A percentile compares a stretch with the other conserved stretches of the same genome.
Evolutionary conservation across 2,113 vertebrate genomes (phyloP).

Genomic region (Noctilio leporinus): DNA sequence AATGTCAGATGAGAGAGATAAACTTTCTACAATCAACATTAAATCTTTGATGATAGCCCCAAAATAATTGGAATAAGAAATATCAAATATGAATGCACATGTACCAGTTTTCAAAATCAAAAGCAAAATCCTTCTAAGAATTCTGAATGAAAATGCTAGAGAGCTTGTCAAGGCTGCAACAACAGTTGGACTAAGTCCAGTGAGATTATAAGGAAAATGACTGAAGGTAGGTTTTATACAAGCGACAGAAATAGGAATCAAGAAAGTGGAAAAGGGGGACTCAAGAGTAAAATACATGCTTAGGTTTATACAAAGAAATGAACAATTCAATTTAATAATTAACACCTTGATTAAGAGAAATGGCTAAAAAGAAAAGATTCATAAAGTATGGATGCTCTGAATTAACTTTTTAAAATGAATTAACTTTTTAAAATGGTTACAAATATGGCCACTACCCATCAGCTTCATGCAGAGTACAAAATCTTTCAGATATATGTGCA

Average conservation of each 20-base stretch:
- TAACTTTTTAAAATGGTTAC: background rate
- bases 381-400: background rate
- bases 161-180: background rate
- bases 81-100: conserved; percentile 25
- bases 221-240: background rate
- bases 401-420: background rate
- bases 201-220: background rate
- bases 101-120: conserved; percentile 10
- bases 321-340: background rate
- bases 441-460: background rate
- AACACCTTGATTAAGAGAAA: background rate
- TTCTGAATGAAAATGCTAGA: background rate
- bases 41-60: conserved; percentile 54
- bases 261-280: background rate
- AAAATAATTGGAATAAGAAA: conserved; percentile 65
- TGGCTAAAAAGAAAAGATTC: background rate
- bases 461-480: background rate
- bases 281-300: background rate
- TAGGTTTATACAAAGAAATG: background rate
- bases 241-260: background rate
- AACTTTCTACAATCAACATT: conserved; percentile 47
- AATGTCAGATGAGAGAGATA: conserved; percentile 59
- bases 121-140: conserved; percentile 38
- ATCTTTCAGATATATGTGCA: background rate
- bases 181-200: background rate